A percentile compares a stretch with the other conserved stretches of the same genome.
Conservation (phyloP, 2,888 invertebrate species). For the Xestoiulus laeticollis region DNA sequence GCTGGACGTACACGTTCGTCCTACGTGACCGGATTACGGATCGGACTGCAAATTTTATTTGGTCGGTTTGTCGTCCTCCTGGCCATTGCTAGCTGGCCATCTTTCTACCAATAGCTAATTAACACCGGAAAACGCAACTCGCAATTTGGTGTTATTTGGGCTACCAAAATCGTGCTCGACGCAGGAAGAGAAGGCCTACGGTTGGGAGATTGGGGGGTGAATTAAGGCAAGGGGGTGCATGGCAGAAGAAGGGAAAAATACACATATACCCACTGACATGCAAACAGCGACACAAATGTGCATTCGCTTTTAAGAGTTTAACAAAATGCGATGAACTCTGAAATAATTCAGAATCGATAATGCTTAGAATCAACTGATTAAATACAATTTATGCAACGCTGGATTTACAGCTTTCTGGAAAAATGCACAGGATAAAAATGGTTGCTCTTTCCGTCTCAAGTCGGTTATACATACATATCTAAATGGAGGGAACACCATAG, state of each 20-base stretch:
- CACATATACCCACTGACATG: background rate
- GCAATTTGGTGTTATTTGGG: conserved; percentile 54
- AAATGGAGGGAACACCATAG: too few relatives aligned
- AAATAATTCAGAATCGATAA: conserved; percentile 41
- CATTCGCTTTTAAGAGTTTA: conserved; percentile 36
- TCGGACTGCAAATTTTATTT: conserved; percentile 53
- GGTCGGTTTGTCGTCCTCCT: conserved; percentile 47
- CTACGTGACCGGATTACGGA: conserved; percentile 50
- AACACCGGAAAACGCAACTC: conserved; percentile 54
- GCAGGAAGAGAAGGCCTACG: conserved; percentile 39
- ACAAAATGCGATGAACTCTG: conserved; percentile 43
- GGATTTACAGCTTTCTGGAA: background rate
- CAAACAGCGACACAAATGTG: background rate
- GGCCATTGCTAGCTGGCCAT: conserved; percentile 36
- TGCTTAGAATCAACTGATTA: conserved; percentile 40
- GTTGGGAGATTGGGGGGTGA: conserved; percentile 43
- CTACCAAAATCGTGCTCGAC: conserved; percentile 51
- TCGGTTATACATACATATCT: too few relatives aligned
- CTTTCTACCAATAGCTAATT: conserved; percentile 54
- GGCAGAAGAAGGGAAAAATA: conserved; percentile 11
- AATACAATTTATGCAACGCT: conserved; percentile 38
- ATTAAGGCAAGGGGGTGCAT: background rate
- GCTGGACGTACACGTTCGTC: conserved; percentile 49
- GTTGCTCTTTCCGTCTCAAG: background rate
- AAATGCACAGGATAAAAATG: background rate